Percentiles rank a stretch among this genome's conserved stretches.
These are phyloP conservation scores for Panagrolaimus sp. DNA, from an alignment of 1,140 invertebrate genomes.

Conservation along the genomic window DNA sequence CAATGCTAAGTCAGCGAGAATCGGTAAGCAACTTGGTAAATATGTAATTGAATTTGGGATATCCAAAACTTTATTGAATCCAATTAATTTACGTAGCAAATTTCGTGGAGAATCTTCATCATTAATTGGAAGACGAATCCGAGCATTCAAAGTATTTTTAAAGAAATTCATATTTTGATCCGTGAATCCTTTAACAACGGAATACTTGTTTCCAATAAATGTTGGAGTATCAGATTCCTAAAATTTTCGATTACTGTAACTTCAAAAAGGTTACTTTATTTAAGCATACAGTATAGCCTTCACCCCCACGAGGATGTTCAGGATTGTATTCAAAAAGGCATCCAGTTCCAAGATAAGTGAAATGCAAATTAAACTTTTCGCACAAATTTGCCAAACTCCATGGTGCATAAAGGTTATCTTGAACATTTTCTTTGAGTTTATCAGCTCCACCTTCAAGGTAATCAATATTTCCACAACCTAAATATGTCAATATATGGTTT, in stretches of 20 bases:
- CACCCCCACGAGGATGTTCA: constrained; percentile 16
- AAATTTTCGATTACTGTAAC: not conserved
- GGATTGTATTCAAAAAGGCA: constrained; percentile 26
- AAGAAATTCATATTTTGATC: constrained; percentile 29
- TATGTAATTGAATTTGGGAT: constrained; percentile 35
- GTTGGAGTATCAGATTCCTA: constrained; percentile 35
- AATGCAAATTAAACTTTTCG: constrained; percentile 38
- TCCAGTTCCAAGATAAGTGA: constrained; percentile 40
- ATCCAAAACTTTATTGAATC: constrained; percentile 32
- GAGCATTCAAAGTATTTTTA: constrained; percentile 32
- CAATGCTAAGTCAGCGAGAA: constrained; percentile 32
- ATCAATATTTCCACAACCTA: constrained; percentile 14
- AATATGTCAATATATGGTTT: too few species aligned
- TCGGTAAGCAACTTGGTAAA: constrained; percentile 33
- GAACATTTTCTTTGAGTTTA: constrained; percentile 36
- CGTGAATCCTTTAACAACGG: constrained; percentile 37
- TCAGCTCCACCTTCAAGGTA: constrained; percentile 29
- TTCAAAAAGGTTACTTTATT: too few species aligned
- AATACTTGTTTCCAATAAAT: constrained; percentile 35
- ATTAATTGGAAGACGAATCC: constrained; percentile 39
- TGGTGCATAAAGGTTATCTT: constrained; percentile 43
- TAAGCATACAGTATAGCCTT: constrained; percentile 17
- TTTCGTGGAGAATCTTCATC: constrained; percentile 30
- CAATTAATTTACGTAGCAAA: constrained; percentile 28
- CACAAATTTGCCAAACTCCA: constrained; percentile 41